These are phyloP conservation scores for Climacteris rufus DNA, from an alignment of 2,113 vertebrate species.

Conservation along the genomic window DNA sequence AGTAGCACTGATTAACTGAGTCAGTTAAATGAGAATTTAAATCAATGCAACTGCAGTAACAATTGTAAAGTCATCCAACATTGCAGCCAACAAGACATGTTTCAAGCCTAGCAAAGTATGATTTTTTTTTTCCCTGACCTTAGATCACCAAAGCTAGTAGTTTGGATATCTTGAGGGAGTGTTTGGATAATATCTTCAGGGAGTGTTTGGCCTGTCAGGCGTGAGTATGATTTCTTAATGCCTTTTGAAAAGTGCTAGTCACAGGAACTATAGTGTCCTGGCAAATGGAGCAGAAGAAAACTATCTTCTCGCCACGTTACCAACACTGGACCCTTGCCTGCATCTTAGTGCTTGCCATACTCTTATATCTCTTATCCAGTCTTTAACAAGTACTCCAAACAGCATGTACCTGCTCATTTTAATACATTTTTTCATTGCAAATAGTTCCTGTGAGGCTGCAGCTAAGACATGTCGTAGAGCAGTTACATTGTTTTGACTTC, in stretches of 20 bases:
- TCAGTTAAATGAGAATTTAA: conserved; percentile 26
- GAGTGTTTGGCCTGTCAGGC: background rate
- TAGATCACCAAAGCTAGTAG: background rate
- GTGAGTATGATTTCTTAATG: background rate
- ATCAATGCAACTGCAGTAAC: background rate
- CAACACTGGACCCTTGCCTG: background rate
- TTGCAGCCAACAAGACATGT: background rate
- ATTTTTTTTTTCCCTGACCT: background rate
- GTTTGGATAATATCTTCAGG: background rate
- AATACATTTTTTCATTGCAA: background rate
- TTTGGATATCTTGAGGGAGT: background rate
- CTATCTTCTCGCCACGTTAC: background rate
- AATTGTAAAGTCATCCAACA: background rate
- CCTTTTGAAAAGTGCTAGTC: background rate
- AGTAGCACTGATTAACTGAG: conserved; percentile 31
- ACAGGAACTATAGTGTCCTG: background rate
- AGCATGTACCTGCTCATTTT: background rate
- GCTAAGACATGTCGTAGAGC: background rate
- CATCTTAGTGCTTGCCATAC: fast-evolving
- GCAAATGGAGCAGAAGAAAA: background rate
- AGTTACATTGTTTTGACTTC: background rate
- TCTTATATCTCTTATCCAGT: background rate
- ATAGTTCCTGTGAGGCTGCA: background rate
- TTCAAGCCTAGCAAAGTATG: background rate
- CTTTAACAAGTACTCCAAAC: background rate